Evolutionary conservation across 1,140 invertebrate species (phyloP).

Genomic region (Drosophila melanica): DNA sequence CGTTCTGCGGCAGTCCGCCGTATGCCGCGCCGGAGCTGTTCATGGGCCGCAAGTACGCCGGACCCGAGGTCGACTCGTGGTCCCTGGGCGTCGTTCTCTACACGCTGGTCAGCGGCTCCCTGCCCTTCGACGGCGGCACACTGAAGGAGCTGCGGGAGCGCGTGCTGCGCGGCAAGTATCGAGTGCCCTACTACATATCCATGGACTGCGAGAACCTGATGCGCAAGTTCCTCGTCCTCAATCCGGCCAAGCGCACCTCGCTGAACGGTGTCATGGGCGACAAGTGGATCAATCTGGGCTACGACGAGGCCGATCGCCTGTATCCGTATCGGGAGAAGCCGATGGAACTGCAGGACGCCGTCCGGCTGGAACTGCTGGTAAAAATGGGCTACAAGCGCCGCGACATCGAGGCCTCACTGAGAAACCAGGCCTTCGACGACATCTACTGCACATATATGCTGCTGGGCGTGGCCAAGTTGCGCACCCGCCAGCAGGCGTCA

Average conservation of each 20-base stretch:
- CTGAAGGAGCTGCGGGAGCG: constrained; percentile 98
- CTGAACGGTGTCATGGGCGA: constrained; percentile 99
- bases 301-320: constrained; percentile 97
- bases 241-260: constrained; percentile 97
- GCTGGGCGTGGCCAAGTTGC: constrained; percentile 50
- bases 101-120: constrained; percentile 98
- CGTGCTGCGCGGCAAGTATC: constrained; percentile 98
- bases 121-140: constrained; percentile 99
- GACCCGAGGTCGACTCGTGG: constrained; percentile 99
- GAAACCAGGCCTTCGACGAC: constrained; percentile 99
- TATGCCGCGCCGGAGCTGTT: constrained; percentile 99
- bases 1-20: constrained; percentile 99
- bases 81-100: constrained; percentile 99
- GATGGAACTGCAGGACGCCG: constrained; percentile 61
- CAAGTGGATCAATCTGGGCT: constrained; percentile 99
- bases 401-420: constrained; percentile 98
- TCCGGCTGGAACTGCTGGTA: constrained; percentile 91
- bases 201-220: constrained; percentile 99
- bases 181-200: constrained; percentile 99
- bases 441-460: constrained; percentile 92
- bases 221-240: constrained; percentile 99
- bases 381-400: constrained; percentile 96
- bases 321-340: constrained; percentile 94
- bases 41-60: constrained; percentile 99
- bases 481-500: constrained; percentile 18